Evolutionary conservation across 2,797 vertebrate species (phyloP).

Genomic region (Masticophis lateralis): DNA sequence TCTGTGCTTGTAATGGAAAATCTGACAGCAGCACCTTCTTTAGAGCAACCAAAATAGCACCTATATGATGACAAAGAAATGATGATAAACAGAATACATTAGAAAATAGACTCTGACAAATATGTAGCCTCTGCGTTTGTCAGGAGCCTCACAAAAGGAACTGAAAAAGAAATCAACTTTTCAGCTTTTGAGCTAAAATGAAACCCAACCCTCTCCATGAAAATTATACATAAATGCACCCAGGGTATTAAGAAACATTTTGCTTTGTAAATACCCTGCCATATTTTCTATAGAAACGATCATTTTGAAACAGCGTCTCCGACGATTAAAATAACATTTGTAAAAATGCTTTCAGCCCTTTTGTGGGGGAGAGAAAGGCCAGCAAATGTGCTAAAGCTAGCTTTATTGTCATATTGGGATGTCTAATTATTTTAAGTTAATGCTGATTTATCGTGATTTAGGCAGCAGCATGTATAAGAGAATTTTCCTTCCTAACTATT

Average conservation of each 20-base stretch:
- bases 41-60: constrained; percentile 51
- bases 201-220: constrained; percentile 40
- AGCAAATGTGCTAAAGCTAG: neutral
- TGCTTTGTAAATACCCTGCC: constrained; percentile 10
- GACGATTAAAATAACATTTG: constrained; percentile 47
- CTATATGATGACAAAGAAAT: constrained; percentile 65
- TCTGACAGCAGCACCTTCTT: constrained; percentile 62
- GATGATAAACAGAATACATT: constrained; percentile 66
- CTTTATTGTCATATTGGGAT: neutral
- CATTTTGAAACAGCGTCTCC: neutral
- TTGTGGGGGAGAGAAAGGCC: neutral
- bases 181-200: constrained; percentile 55
- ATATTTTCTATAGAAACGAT: constrained; percentile 48
- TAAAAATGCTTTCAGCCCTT: neutral
- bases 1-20: constrained; percentile 61
- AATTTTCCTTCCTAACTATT: neutral
- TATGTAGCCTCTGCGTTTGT: constrained; percentile 62
- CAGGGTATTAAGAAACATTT: neutral
- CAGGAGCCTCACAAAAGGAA: constrained; percentile 51
- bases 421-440: neutral
- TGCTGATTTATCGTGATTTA: neutral
- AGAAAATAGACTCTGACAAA: constrained; percentile 61
- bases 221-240: neutral
- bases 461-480: neutral
- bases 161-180: constrained; percentile 48